Percentiles rank a stretch among this genome's conserved stretches.
Conservation (phyloP, 2,797 vertebrate genomes). For the Adelosebastes latens region DNA sequence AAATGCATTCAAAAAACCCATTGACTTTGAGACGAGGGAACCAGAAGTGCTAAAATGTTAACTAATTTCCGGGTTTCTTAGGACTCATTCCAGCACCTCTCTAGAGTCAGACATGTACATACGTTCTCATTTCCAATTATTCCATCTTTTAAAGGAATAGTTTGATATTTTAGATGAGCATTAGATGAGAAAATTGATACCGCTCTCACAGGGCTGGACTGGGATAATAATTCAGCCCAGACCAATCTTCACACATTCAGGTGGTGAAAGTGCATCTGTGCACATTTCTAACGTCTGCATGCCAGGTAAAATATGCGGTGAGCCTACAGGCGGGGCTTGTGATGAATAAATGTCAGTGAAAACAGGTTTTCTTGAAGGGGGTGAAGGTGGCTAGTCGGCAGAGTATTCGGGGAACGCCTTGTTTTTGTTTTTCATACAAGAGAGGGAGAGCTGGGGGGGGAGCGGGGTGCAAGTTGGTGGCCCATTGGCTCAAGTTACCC, state of each 20-base stretch:
- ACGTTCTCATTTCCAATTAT: background rate
- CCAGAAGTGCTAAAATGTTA: too few species aligned
- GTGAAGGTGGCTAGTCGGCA: constrained; percentile 19
- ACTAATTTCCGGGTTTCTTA: too few species aligned
- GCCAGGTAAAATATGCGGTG: constrained; percentile 62
- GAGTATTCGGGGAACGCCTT: constrained; percentile 73
- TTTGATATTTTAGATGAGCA: background rate
- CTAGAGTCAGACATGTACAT: background rate
- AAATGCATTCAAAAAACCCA: too few species aligned
- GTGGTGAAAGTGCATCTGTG: constrained; percentile 30
- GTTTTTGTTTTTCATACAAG: constrained; percentile 77
- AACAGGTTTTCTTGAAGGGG: constrained; percentile 26
- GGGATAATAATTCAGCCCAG: background rate
- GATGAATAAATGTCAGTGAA: constrained; percentile 36
- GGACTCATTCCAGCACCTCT: too few species aligned
- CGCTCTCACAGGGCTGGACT: background rate
- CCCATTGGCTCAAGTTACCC: constrained; percentile 75
- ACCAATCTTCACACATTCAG: background rate
- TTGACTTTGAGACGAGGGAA: too few species aligned
- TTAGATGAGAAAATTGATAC: background rate
- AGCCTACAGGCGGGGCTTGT: constrained; percentile 47
- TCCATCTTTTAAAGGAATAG: background rate
- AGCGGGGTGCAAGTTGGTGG: constrained; percentile 56
- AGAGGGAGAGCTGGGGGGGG: constrained; percentile 1
- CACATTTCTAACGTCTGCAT: constrained; percentile 22